Percentiles rank a stretch among this genome's conserved stretches.
phyloP scores from a whole-genome alignment of 1,140 invertebrate species.

The Druon quercuslanigerum region DNA sequence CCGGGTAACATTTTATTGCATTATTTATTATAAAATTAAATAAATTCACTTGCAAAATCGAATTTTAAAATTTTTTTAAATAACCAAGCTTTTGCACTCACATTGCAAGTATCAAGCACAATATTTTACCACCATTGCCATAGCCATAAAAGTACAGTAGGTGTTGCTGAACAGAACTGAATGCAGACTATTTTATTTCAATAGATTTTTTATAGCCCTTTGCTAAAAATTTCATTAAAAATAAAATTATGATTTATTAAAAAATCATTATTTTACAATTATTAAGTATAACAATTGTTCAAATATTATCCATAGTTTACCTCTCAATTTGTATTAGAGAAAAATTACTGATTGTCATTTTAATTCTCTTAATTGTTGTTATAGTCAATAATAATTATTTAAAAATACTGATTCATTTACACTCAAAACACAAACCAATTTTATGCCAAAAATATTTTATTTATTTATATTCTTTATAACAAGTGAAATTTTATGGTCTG shows the following conservation, averaged over 20 bases:
- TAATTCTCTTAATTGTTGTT: too few species aligned
- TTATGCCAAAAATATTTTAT: too few species aligned
- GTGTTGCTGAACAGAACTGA: background rate
- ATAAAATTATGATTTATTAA: too few species aligned
- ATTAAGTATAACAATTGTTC: background rate
- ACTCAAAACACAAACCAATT: too few species aligned
- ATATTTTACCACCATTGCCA: background rate
- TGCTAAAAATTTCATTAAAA: too few species aligned
- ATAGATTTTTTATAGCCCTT: background rate
- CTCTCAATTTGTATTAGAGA: too few species aligned
- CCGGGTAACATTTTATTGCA: conserved; percentile 61
- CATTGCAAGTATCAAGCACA: background rate
- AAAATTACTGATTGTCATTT: too few species aligned
- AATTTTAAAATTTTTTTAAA: background rate
- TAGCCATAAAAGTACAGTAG: background rate
- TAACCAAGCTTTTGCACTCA: background rate
- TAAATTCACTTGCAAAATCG: background rate
- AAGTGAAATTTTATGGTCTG: too few species aligned
- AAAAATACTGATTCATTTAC: too few species aligned
- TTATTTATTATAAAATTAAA: conserved; percentile 41
- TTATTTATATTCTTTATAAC: too few species aligned
- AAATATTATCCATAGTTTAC: background rate
- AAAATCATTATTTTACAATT: too few species aligned
- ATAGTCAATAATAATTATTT: too few species aligned
- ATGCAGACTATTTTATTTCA: background rate